These are phyloP conservation scores for Gallinago jamesoni DNA, from an alignment of 2,113 vertebrate species.

Conservation along the genomic window DNA sequence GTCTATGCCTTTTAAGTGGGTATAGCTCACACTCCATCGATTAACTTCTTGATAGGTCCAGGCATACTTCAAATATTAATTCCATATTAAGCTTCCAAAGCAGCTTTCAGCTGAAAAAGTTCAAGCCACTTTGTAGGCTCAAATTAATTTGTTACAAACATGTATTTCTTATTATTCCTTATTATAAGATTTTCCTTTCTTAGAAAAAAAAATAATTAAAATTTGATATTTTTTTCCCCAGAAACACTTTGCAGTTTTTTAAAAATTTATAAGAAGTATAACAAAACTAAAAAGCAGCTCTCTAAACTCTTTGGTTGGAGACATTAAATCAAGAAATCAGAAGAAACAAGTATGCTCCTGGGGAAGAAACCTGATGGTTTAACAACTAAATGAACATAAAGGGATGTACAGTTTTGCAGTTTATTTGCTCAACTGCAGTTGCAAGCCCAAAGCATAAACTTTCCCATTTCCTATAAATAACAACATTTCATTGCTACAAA, in stretches of 20 bases:
- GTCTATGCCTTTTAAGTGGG: slow-evolving; percentile 15
- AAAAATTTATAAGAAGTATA: neutral
- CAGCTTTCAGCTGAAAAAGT: neutral
- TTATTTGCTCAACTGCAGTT: neutral
- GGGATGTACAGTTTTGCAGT: neutral
- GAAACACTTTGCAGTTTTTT: neutral
- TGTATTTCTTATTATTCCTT: neutral
- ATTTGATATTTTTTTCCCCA: neutral
- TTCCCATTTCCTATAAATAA: neutral
- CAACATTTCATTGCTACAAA: neutral
- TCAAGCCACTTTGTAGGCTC: neutral
- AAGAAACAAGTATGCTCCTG: neutral
- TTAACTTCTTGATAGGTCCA: slow-evolving; percentile 27
- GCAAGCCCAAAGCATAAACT: neutral
- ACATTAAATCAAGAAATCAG: neutral
- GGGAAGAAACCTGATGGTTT: neutral
- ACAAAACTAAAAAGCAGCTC: neutral
- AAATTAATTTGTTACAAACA: neutral
- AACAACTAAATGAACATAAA: neutral
- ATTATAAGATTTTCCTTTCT: neutral
- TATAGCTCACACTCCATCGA: neutral
- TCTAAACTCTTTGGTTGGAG: neutral
- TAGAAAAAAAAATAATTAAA: neutral
- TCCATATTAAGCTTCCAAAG: slow-evolving; percentile 14
- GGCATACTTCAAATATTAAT: slow-evolving; percentile 29